Conservation (phyloP, 2,113 vertebrate genomes). For the Parotia lawesii region DNA sequence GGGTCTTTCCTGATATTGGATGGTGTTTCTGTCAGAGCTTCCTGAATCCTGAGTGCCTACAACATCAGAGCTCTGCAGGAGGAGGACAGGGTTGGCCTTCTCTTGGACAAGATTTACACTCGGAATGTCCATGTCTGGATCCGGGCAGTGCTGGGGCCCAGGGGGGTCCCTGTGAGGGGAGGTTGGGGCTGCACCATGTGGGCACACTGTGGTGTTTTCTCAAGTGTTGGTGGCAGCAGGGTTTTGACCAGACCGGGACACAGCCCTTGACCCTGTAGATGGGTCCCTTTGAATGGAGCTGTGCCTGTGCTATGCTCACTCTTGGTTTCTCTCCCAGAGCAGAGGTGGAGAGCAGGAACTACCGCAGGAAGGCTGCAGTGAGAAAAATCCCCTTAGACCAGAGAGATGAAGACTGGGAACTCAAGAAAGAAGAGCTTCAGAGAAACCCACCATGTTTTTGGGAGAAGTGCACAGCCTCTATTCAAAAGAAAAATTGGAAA, state of each 20-base stretch:
- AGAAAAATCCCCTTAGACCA: slow-evolving; percentile 76
- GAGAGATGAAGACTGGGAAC: slow-evolving; percentile 81
- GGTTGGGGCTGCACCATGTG: accelerated
- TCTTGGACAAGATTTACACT: too few species aligned
- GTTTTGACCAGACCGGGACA: accelerated
- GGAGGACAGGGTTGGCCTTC: neutral
- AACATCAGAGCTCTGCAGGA: neutral
- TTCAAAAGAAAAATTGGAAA: neutral
- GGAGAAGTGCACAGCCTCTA: neutral
- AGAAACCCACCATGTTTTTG: neutral
- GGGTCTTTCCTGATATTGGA: neutral
- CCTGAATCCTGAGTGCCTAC: neutral
- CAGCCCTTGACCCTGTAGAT: accelerated
- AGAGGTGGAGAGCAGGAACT: slow-evolving; percentile 73
- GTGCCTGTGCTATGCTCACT: neutral
- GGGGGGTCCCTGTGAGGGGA: neutral
- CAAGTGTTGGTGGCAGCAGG: neutral
- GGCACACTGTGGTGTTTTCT: accelerated
- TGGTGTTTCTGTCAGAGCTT: neutral
- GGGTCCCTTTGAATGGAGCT: accelerated
- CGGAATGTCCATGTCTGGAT: neutral
- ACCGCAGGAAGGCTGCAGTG: slow-evolving; percentile 49
- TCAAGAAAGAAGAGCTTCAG: slow-evolving; percentile 64
- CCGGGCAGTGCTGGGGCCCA: neutral
- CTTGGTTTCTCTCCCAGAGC: slow-evolving; percentile 73